Base-by-base conservation (phyloP, 2,797 vertebrate species). In the Nasua narica region DNA sequence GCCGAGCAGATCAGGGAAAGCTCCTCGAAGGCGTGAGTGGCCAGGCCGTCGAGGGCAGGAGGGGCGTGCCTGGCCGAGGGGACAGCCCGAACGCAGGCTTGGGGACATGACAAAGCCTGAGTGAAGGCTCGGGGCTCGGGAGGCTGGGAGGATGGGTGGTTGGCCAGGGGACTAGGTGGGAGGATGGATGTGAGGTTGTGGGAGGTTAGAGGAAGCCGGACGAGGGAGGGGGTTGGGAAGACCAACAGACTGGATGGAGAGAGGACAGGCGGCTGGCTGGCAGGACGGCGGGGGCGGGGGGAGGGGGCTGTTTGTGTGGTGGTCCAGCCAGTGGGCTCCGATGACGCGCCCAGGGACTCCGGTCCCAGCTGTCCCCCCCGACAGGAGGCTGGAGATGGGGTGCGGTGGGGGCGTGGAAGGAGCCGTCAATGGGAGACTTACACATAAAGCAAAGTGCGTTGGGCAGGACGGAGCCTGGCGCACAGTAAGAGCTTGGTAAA, bases 261-360 rank as follows among this genome's bases (percentile, higher is more conserved):
- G 21, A 3, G 52, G 50, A 32, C 52, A 13, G 37, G 18, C 54
- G 4, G 40, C 6, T 27, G 18, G 27, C 29, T n/a, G 10, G n/a
- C 25, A 19, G 65, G 46, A 27, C 2, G 2, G 13, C 13, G 8
- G 54, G n/a, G n/a, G n/a, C n/a, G n/a, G n/a, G n/a, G n/a, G n/a
- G n/a, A n/a, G n/a, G 1, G 14, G 50, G 15, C 50, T 2, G 9
- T 29, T 12, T 32, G n/a, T 37, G 3, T 8, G 0, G 3, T 1
- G 54, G 25, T 37, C 13, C 16, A 29, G 54, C 56, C 74, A 0
- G 0, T 19, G 25, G 7, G 74, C 40, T 29, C 0, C 0, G 50
- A 60, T 1, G 2, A 46, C 19, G 23, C 65, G n/a, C 2, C 0
- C 82, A 3, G 58, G 78, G 62, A 23, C 29, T 77, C 67, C 27